Percentiles rank a stretch among this genome's conserved stretches.
phyloP scores from a whole-genome alignment of 2,113 vertebrate species.

The Crotalus viridis region DNA sequence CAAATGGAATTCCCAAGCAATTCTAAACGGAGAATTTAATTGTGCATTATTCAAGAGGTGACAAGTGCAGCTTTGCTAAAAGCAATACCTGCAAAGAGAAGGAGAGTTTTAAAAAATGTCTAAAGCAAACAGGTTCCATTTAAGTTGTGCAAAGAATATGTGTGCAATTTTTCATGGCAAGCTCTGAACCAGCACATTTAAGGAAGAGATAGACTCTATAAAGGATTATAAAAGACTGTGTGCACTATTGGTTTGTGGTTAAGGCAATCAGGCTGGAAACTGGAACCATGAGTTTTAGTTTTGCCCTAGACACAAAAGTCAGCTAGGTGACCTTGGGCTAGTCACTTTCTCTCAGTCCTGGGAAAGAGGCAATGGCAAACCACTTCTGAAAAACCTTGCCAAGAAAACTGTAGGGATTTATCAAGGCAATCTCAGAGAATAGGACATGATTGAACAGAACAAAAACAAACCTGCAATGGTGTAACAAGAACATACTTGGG shows the following conservation, averaged over 20 bases:
- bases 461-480: not conserved
- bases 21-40: not conserved
- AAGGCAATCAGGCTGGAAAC: not conserved
- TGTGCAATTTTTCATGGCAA: not conserved
- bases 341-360: not conserved
- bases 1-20: not conserved
- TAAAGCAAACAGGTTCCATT: not conserved
- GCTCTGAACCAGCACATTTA: not conserved
- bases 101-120: not conserved
- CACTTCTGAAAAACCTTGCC: not conserved
- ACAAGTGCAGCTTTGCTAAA: not conserved
- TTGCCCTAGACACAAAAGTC: not conserved
- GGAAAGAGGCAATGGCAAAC: not conserved
- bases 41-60: fast-evolving
- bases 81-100: not conserved
- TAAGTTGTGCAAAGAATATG: not conserved
- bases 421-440: not conserved
- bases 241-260: not conserved
- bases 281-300: not conserved
- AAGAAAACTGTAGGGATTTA: not conserved
- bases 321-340: not conserved
- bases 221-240: not conserved
- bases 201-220: not conserved
- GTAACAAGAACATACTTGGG: not conserved
- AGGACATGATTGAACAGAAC: not conserved